Conservation (phyloP, 1,140 invertebrate species). For the Linepithema humile region DNA sequence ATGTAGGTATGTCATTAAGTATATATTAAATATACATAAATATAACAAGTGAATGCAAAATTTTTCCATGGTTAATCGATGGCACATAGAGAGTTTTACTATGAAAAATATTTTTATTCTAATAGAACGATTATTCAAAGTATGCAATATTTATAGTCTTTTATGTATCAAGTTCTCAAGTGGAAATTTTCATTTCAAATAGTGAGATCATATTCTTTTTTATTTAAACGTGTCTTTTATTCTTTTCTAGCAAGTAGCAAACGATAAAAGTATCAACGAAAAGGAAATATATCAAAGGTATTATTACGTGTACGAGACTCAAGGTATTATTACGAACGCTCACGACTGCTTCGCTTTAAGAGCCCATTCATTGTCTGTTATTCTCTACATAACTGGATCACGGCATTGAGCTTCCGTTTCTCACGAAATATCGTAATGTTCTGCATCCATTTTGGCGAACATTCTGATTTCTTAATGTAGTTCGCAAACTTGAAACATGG, state of each 20-base stretch:
- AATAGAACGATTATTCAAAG: background rate
- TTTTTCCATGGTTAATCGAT: background rate
- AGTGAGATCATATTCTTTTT: background rate
- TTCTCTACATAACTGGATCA: background rate
- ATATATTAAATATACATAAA: background rate
- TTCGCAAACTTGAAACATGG: conserved; percentile 8
- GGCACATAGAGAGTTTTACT: background rate
- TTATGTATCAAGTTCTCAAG: background rate
- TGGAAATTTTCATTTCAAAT: background rate
- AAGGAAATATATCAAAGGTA: conserved; percentile 11
- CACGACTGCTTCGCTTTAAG: conserved; percentile 29
- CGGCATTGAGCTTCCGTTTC: conserved; percentile 16
- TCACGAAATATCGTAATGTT: conserved; percentile 14
- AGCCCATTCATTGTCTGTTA: conserved; percentile 35
- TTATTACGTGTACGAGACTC: conserved; percentile 19
- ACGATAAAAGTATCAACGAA: conserved; percentile 18
- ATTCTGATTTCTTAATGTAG: background rate
- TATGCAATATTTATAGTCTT: background rate
- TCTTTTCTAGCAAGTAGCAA: background rate
- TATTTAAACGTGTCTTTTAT: background rate
- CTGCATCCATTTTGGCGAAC: background rate
- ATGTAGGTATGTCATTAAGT: background rate
- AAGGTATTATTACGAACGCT: conserved; percentile 28
- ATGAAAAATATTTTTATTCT: background rate
- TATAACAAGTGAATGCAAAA: background rate